Evolutionary conservation across 2,113 vertebrate species (phyloP), one percentile per base, ranked within the genome.

Genomic region (Poecilia latipinna): DNA sequence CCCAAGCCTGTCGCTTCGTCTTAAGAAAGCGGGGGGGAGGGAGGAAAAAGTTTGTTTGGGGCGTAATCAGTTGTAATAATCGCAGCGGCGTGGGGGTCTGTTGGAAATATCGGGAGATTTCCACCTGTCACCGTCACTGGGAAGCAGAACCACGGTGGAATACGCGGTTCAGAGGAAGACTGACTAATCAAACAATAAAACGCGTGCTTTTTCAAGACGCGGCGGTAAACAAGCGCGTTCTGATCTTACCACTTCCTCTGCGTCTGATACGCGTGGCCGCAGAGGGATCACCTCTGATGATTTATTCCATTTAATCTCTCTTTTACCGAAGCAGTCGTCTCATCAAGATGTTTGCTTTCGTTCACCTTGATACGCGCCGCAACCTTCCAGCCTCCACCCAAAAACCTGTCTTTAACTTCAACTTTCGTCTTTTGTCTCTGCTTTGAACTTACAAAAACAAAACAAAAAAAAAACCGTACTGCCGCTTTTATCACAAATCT

Each of bases 261-360:
- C 72, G 24, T 82, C 44, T 74, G 60, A 78, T 79, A 60, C 2
- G 39, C 0, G 29, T 74, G 72, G 71, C 78, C 33, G 61, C 72
- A 77, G 79, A 83, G 77, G 63, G 70, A 89, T 82, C 77, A 37
- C 73, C 80, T 80, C 70, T 76, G 42, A 90, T 86, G 33, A 83
- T 87, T 79, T 81, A 86, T 84, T 92, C 72, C 12, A 22, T 82
- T 89, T 89, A 63, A 87, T 88, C 83, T 78, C 31, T 37, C 13
- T 42, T 76, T 28, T 3, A 15, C 28, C 0, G 51, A 82, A 68
- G 22, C 61, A 37, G n/a, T 54, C 67, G 12, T 39, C 37, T 65
- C 13, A 44, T 32, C 12, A 10, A 39, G 37, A 82, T 31, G 54
- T 13, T 39, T 22, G 17, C 5, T 15, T 70, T 60, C 48, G 29